phyloP scores from a whole-genome alignment of 2,888 invertebrate species.

The Synanthedon myopaeformis region DNA sequence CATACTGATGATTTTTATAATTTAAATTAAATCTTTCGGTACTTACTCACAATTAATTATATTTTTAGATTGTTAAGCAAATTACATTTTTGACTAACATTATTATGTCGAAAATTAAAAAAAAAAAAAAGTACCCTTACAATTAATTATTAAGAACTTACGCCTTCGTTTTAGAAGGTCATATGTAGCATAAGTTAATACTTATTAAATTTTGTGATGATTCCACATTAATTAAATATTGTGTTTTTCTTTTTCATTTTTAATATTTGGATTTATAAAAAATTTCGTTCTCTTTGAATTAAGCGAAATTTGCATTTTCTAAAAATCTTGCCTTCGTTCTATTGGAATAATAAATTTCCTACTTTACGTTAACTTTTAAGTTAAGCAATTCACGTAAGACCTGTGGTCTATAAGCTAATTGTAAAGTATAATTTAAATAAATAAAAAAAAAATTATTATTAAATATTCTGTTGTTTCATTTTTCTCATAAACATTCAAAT shows the following conservation, averaged over 20 bases:
- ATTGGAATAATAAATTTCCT: conserved; percentile 9
- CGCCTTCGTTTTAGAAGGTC: conserved; percentile 62
- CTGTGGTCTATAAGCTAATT: conserved; percentile 56
- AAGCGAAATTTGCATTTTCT: conserved; percentile 26
- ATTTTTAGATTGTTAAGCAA: conserved; percentile 18
- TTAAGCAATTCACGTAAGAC: conserved; percentile 40
- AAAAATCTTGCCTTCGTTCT: conserved; percentile 22
- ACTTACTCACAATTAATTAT: too few relatives aligned
- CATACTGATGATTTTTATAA: conserved; percentile 13
- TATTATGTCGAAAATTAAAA: conserved; percentile 13
- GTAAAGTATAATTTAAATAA: conserved; percentile 16
- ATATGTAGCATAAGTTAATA: conserved; percentile 18
- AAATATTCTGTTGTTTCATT: conserved; percentile 14
- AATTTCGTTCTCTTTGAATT: neutral
- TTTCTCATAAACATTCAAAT: neutral
- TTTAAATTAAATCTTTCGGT: too few relatives aligned
- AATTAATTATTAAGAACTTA: neutral
- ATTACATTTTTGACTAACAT: conserved; percentile 10
- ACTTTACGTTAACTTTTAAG: conserved; percentile 17
- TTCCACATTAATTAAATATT: conserved; percentile 2
- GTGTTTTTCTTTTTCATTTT: neutral
- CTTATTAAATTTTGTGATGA: conserved; percentile 9
- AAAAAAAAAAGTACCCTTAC: conserved; percentile 1
- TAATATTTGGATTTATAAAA: neutral
- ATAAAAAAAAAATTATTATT: conserved; percentile 13